Conservation (phyloP, 2,113 vertebrate species). For the Clarias batrachus region DNA sequence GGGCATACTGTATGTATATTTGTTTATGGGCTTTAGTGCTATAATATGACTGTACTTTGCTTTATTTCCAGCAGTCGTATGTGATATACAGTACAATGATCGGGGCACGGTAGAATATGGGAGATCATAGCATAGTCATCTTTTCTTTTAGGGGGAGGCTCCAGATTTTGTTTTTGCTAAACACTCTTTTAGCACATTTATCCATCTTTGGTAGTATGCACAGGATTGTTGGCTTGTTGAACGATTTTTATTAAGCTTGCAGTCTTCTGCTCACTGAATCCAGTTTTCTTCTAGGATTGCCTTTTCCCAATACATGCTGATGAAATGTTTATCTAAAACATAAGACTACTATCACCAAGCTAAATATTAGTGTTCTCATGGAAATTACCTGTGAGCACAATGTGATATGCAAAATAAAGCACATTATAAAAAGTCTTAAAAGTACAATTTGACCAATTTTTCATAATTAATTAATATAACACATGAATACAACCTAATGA, state of each 20-base stretch:
- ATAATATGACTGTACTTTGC: not conserved
- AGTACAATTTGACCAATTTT: not conserved
- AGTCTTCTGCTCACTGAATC: not conserved
- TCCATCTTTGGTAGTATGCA: not conserved
- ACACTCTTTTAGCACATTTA: not conserved
- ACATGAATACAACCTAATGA: not conserved
- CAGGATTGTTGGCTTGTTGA: not conserved
- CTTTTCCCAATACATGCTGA: not conserved
- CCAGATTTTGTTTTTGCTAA: not conserved
- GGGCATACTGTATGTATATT: not conserved
- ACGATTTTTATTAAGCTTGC: not conserved
- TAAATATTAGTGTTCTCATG: not conserved
- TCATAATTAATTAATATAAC: too few relatives aligned
- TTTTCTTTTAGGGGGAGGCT: not conserved
- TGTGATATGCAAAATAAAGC: not conserved
- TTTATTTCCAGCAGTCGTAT: not conserved
- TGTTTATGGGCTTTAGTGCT: not conserved
- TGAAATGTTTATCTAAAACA: not conserved
- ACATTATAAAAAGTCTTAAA: not conserved
- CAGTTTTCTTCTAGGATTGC: not conserved
- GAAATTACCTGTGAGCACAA: not conserved
- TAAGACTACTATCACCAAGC: not conserved
- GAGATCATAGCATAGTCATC: not conserved
- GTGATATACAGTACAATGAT: not conserved
- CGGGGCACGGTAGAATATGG: not conserved